Conservation (phyloP, 1,140 invertebrate genomes). For the Hydropsyche tenuis region DNA sequence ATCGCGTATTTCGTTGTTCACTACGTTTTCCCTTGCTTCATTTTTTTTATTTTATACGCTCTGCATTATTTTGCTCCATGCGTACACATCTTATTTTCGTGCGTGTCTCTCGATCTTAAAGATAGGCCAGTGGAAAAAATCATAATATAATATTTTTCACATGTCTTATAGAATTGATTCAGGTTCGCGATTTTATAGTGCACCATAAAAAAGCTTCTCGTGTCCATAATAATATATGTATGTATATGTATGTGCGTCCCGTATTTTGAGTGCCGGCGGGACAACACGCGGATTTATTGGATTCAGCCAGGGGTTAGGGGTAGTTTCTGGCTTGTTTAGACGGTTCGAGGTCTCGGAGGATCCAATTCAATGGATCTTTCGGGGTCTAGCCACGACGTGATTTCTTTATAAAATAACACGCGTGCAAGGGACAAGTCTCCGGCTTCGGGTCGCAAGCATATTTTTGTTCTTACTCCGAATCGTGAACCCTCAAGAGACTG, state of each 20-base stretch:
- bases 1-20: slow-evolving; percentile 15
- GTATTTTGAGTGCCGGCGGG: neutral
- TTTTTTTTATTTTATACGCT: slow-evolving; percentile 5
- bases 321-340: too few species aligned
- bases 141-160: too few species aligned
- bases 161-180: too few species aligned
- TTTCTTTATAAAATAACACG: slow-evolving; percentile 23
- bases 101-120: neutral
- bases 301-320: neutral
- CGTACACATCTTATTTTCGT: too few species aligned
- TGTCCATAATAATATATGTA: too few species aligned
- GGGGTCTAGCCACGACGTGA: slow-evolving; percentile 30
- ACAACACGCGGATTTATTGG: slow-evolving; percentile 19
- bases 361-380: slow-evolving; percentile 25
- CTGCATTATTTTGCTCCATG: slow-evolving; percentile 26
- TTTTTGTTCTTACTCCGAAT: slow-evolving; percentile 19
- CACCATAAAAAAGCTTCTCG: too few species aligned
- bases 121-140: too few species aligned
- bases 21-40: neutral
- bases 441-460: slow-evolving; percentile 6
- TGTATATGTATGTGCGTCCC: too few species aligned
- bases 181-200: too few species aligned
- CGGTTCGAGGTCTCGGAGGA: slow-evolving; percentile 24
- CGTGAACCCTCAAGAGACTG: slow-evolving; percentile 8
- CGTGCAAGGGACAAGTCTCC: neutral